Evolutionary conservation across 2,888 invertebrate genomes (phyloP).

Genomic region (Ischnus inquisitorius): DNA sequence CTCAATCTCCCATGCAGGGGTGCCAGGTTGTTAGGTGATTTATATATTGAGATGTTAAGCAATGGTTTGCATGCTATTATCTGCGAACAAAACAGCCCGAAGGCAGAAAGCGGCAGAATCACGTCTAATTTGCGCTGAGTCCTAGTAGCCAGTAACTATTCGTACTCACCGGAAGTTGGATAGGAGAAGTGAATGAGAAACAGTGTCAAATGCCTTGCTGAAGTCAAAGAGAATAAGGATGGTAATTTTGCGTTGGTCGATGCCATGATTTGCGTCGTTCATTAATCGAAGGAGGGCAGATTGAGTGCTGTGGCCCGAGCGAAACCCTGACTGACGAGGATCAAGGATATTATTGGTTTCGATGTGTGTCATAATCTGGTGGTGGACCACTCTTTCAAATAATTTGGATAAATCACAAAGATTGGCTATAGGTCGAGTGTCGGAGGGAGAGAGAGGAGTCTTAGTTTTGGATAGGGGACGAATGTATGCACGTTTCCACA

Average conservation of each 20-base stretch:
- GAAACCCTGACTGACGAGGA: constrained; percentile 18
- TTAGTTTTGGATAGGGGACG: constrained; percentile 6
- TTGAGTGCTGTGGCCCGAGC: constrained; percentile 10
- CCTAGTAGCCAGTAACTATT: too few species aligned
- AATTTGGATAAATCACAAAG: constrained; percentile 37
- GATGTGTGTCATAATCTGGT: constrained; percentile 2
- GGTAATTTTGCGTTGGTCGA: constrained; percentile 34
- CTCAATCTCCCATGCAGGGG: too few species aligned
- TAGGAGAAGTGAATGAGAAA: not conserved
- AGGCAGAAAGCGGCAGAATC: constrained; percentile 2
- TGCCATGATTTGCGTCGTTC: constrained; percentile 4
- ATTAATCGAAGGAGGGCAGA: constrained; percentile 22
- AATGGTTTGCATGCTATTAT: not conserved
- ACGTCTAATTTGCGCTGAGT: too few species aligned
- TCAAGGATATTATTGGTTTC: not conserved
- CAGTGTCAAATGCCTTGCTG: too few species aligned
- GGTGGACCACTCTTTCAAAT: constrained; percentile 23
- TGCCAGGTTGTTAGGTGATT: too few species aligned
- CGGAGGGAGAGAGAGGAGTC: not conserved
- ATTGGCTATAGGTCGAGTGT: constrained; percentile 39
- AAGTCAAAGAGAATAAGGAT: constrained; percentile 2
- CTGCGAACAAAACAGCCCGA: constrained; percentile 17
- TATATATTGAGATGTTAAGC: not conserved
- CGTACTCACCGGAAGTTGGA: too few species aligned
- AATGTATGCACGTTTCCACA: constrained; percentile 3